A percentile compares a stretch with the other conserved stretches of the same genome.
Conservation (phyloP, 2,113 vertebrate genomes). For the Lanius collurio region DNA sequence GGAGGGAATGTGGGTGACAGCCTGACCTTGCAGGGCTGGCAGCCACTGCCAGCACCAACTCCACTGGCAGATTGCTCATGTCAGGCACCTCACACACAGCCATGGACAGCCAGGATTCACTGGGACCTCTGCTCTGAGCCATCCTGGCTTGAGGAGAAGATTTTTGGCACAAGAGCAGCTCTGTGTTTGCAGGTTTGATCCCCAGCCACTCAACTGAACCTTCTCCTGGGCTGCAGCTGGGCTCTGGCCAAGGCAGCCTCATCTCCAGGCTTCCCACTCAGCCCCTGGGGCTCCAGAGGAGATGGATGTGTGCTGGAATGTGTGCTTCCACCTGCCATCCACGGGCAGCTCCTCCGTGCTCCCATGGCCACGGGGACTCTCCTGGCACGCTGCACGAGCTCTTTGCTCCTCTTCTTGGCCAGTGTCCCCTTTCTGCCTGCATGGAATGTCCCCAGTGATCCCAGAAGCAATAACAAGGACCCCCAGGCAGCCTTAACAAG, state of each 20-base stretch:
- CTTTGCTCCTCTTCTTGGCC: neutral
- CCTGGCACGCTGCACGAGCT: rapidly evolving
- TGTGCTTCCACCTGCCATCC: neutral
- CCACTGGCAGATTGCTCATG: neutral
- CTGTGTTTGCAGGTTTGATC: neutral
- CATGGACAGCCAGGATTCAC: rapidly evolving
- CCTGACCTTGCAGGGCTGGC: neutral
- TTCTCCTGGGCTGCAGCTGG: neutral
- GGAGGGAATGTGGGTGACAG: neutral
- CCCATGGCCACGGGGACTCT: neutral
- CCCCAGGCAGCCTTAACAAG: neutral
- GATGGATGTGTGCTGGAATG: neutral
- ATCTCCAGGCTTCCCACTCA: neutral
- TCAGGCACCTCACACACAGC: neutral
- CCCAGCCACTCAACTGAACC: neutral
- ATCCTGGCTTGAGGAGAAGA: neutral
- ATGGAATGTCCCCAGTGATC: neutral
- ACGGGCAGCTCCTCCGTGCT: neutral
- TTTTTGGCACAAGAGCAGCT: neutral
- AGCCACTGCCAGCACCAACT: neutral
- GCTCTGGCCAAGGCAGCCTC: conserved; percentile 21
- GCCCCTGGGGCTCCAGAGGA: neutral
- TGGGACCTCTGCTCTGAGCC: neutral
- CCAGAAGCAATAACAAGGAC: neutral
- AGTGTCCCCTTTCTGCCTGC: neutral